Percentiles rank a stretch among this genome's conserved stretches.
phyloP scores from a whole-genome alignment of 2,797 vertebrate genomes.

The Enteromius afrohamiltoni region DNA sequence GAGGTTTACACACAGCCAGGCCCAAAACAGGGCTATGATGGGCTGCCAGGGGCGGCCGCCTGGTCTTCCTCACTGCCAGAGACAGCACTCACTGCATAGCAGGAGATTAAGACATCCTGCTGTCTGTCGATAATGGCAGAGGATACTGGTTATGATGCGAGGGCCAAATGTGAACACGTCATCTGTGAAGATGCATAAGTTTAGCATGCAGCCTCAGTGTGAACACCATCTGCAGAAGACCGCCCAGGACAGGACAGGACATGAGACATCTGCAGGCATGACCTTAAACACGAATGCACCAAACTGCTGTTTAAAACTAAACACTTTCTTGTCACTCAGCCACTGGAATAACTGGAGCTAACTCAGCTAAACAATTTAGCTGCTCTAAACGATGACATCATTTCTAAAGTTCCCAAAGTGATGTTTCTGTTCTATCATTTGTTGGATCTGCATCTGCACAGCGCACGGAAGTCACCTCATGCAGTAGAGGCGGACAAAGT shows the following conservation, averaged over 20 bases:
- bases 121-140: constrained; percentile 70
- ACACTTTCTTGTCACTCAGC: constrained; percentile 2
- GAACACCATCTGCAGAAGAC: constrained; percentile 39
- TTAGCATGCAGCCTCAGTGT: constrained; percentile 19
- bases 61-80: constrained; percentile 68
- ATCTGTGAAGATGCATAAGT: constrained; percentile 30
- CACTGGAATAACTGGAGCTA: background rate
- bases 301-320: background rate
- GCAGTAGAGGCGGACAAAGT: no score
- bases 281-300: constrained; percentile 18
- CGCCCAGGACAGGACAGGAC: background rate
- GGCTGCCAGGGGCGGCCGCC: constrained; percentile 71
- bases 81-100: constrained; percentile 64
- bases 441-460: background rate
- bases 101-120: constrained; percentile 76
- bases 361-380: constrained; percentile 1
- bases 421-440: constrained; percentile 2
- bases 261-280: constrained; percentile 17
- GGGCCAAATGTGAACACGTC: constrained; percentile 53
- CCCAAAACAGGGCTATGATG: constrained; percentile 75
- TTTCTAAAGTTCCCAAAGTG: constrained; percentile 15
- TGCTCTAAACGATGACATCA: constrained; percentile 3
- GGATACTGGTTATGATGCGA: constrained; percentile 55
- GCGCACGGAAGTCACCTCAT: background rate
- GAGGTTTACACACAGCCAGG: constrained; percentile 59